A percentile compares a stretch with the other conserved stretches of the same genome.
Evolutionary conservation across 2,888 invertebrate genomes (phyloP).

Genomic region (Cerastoderma edule): DNA sequence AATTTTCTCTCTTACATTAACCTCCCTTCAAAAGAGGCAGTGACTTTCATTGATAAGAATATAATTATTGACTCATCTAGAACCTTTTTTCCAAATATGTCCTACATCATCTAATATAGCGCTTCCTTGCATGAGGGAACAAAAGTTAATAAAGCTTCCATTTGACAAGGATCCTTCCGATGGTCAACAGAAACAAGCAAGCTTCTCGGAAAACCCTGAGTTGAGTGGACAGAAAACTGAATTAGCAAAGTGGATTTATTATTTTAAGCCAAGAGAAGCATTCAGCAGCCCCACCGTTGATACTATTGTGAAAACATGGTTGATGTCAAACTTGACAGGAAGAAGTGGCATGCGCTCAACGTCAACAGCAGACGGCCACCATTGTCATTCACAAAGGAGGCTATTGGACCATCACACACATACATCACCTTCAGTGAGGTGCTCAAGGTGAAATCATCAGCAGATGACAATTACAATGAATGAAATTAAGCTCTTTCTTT

Average conservation of each 20-base stretch:
- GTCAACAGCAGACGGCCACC: conserved; percentile 1
- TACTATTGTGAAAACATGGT: conserved; percentile 25
- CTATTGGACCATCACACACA: no score
- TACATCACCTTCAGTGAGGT: no score
- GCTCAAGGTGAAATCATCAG: no score
- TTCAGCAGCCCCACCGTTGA: conserved; percentile 7
- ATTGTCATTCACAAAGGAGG: neutral
- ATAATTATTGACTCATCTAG: no score
- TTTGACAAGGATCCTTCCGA: conserved; percentile 8
- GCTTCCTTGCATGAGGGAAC: no score
- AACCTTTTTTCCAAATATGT: no score
- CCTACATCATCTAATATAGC: no score
- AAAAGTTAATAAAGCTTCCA: neutral
- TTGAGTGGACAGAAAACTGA: conserved; percentile 18
- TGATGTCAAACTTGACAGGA: conserved; percentile 17
- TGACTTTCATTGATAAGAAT: no score
- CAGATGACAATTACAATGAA: no score
- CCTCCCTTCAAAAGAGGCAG: no score
- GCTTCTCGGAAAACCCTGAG: conserved; percentile 6
- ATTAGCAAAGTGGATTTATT: conserved; percentile 23
- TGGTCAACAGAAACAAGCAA: conserved; percentile 1
- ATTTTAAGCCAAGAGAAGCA: conserved; percentile 20
- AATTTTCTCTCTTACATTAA: no score
- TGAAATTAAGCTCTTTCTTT: no score
- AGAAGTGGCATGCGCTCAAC: conserved; percentile 10